Percentiles rank a stretch among this genome's conserved stretches.
Evolutionary conservation across 2,113 vertebrate genomes (phyloP).

Genomic region (Seriola aureovittata): DNA sequence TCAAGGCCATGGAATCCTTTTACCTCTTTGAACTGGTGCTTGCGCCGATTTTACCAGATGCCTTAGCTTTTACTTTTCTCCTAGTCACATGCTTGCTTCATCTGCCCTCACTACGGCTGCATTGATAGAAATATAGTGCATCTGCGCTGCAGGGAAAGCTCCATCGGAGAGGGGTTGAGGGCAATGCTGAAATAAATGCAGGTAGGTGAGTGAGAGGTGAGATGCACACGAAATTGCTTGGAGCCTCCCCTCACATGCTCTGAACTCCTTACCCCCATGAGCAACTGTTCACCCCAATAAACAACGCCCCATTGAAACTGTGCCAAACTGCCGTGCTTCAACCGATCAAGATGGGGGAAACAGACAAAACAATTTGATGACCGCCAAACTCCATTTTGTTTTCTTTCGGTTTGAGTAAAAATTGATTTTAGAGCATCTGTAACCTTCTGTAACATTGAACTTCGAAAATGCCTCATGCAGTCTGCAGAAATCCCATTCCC

Average conservation of each 20-base stretch:
- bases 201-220: slow-evolving; percentile 40
- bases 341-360: slow-evolving; percentile 17
- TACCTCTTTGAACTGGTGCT: slow-evolving; percentile 2
- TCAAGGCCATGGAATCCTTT: neutral
- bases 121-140: slow-evolving; percentile 11
- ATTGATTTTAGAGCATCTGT: slow-evolving; percentile 78
- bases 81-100: neutral
- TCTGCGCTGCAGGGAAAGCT: slow-evolving; percentile 12
- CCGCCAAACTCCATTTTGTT: slow-evolving; percentile 70
- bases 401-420: slow-evolving; percentile 65
- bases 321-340: slow-evolving; percentile 71
- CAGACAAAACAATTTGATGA: slow-evolving; percentile 74
- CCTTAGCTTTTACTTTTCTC: neutral
- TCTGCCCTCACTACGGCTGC: neutral
- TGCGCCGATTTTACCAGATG: neutral
- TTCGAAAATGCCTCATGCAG: slow-evolving; percentile 51
- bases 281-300: slow-evolving; percentile 59
- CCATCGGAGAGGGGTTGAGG: slow-evolving; percentile 3
- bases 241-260: slow-evolving; percentile 21
- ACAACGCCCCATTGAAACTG: slow-evolving; percentile 69
- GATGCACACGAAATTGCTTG: slow-evolving; percentile 42
- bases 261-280: slow-evolving; percentile 54
- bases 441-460: slow-evolving; percentile 76
- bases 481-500: slow-evolving; percentile 36
- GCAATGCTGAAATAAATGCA: slow-evolving; percentile 41